Conservation (phyloP, 1,140 invertebrate genomes). For the Acarapis woodi region DNA sequence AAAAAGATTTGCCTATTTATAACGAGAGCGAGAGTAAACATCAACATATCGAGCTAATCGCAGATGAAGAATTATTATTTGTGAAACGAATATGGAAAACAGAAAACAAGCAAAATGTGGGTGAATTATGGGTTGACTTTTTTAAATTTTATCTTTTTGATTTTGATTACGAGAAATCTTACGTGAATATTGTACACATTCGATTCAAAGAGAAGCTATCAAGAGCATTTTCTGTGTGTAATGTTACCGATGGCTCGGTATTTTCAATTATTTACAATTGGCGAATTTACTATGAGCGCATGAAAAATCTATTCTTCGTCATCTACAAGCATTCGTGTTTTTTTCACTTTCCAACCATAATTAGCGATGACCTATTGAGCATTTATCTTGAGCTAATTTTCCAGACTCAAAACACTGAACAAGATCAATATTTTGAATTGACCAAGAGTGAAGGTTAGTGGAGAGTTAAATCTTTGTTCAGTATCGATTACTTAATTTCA, state of each 20-base stretch:
- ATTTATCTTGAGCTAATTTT: too few species aligned
- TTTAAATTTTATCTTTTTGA: slow-evolving; percentile 25
- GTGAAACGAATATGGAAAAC: neutral
- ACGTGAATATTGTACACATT: slow-evolving; percentile 25
- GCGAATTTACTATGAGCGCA: slow-evolving; percentile 23
- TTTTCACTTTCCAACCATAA: too few species aligned
- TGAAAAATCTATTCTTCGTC: slow-evolving; percentile 20
- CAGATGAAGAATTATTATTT: neutral
- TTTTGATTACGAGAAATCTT: slow-evolving; percentile 24
- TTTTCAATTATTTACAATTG: slow-evolving; percentile 26
- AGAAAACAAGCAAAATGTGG: slow-evolving; percentile 20
- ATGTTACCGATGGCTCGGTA: too few species aligned
- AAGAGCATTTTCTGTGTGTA: too few species aligned
- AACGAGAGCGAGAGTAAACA: neutral
- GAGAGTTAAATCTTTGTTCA: too few species aligned
- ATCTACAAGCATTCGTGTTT: neutral
- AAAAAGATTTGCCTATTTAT: neutral
- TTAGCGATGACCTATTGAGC: too few species aligned
- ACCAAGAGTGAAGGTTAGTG: too few species aligned
- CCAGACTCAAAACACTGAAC: too few species aligned
- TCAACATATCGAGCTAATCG: neutral
- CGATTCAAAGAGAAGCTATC: slow-evolving; percentile 17
- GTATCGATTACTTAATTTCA: too few species aligned
- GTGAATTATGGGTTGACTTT: slow-evolving; percentile 24
- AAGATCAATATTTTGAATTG: too few species aligned